Base-by-base conservation (phyloP, 2,113 vertebrate genomes). In the Delphinapterus leucas region DNA sequence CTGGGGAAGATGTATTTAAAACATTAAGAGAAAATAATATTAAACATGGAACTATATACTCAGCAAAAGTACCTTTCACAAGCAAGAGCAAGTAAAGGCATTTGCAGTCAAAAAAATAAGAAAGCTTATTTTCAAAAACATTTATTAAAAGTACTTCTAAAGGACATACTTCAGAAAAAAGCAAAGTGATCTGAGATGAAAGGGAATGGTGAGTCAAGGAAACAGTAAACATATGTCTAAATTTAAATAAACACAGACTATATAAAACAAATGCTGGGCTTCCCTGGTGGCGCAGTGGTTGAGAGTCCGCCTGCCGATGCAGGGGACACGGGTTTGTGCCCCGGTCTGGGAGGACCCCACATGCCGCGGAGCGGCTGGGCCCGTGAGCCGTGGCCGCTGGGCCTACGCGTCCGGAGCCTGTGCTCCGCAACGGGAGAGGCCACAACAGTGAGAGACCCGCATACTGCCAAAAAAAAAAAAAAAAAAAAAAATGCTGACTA, bases 51-150 rank as follows among this genome's bases (percentile, higher is more conserved):
- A 79, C 28, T 80, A 28, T 28, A 90, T 58, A 70, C 4, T 36
- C 49, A 77, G 44, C 26, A 97, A 87, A 90, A 76, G 14, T 91
- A 88, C 3, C 20, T 85, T 95, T 95, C 44, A 92, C 2, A 93
- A 95, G 77, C 38, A 61, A 86, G 44, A 33, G 2, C n/a, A 91
- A 93, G 86, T 67, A 86, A 81, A 96, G 80, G 41, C 11, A 94
- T 80, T 93, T 95, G 87, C 15, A 88, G 28, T 38, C n/a, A 65
- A 96, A 76, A 94, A 94, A 65, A 63, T 68, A 70, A 53, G 28
- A 55, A 83, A 91, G 31, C 82, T 81, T 92, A 81, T 36, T 88
- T 82, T 4, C 11, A 90, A 92, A 84, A 94, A 44, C 3, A 84
- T 73, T 33, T n/a, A 90, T 63, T 87, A 49, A 47, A 85, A n/a